Conservation (phyloP, 2,797 vertebrate species). For the Chromis chromis region DNA sequence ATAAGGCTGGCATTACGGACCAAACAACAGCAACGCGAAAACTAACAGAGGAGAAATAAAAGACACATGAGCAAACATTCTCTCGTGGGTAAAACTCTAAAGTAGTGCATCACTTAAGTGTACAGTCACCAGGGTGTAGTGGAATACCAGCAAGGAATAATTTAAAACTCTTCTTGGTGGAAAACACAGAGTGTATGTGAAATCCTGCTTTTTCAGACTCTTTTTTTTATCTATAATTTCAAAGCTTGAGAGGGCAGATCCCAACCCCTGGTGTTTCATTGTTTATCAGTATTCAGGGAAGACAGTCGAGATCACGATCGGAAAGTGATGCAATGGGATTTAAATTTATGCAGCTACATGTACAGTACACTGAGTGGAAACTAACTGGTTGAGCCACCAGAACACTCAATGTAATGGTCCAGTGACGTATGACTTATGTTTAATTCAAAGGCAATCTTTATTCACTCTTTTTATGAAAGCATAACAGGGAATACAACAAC, state of each 20-base stretch:
- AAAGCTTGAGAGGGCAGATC: slow-evolving; percentile 60
- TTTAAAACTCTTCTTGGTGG: slow-evolving; percentile 54
- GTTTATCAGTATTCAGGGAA: slow-evolving; percentile 67
- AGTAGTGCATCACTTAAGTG: slow-evolving; percentile 59
- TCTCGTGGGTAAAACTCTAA: slow-evolving; percentile 66
- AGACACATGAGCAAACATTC: slow-evolving; percentile 70
- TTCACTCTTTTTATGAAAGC: slow-evolving; percentile 76
- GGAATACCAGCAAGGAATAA: slow-evolving; percentile 68
- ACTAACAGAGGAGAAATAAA: slow-evolving; percentile 70
- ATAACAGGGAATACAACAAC: slow-evolving; percentile 69
- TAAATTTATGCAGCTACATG: slow-evolving; percentile 74
- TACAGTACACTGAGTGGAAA: slow-evolving; percentile 76
- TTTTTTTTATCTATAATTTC: slow-evolving; percentile 63
- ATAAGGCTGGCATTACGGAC: slow-evolving; percentile 64
- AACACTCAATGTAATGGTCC: slow-evolving; percentile 81
- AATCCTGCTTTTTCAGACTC: slow-evolving; percentile 39
- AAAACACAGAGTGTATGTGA: slow-evolving; percentile 38
- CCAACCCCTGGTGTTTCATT: slow-evolving; percentile 50
- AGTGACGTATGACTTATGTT: slow-evolving; percentile 82
- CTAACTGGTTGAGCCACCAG: slow-evolving; percentile 73
- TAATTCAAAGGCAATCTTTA: slow-evolving; percentile 81
- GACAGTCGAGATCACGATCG: slow-evolving; percentile 51
- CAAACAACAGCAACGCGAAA: slow-evolving; percentile 61
- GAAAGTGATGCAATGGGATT: slow-evolving; percentile 66
- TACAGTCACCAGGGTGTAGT: slow-evolving; percentile 50